A percentile compares a stretch with the other conserved stretches of the same genome.
These are phyloP conservation scores for Sisor rabdophorus DNA, from an alignment of 2,113 vertebrate genomes.

Conservation along the genomic window DNA sequence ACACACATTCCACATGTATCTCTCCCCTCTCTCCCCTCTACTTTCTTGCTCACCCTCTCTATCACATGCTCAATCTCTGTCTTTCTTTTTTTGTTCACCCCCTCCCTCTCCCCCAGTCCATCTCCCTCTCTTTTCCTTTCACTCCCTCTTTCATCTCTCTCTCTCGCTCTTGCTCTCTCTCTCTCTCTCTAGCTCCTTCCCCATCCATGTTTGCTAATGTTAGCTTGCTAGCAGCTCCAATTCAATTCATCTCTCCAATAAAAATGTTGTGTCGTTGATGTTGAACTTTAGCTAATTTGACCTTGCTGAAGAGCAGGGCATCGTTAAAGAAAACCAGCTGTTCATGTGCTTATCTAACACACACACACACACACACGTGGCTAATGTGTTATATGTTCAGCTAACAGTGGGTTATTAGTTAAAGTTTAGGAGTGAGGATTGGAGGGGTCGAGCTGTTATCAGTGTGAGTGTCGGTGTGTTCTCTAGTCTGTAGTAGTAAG, in stretches of 20 bases:
- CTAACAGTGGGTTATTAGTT: not conserved
- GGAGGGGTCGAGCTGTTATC: not conserved
- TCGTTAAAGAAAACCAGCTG: slow-evolving; percentile 1
- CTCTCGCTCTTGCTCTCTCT: not conserved
- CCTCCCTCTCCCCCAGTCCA: not conserved
- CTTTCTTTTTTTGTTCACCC: not conserved
- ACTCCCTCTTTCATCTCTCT: too few species aligned
- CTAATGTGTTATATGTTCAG: not conserved
- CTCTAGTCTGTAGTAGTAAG: too few species aligned
- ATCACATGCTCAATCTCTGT: not conserved
- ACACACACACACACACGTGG: not conserved
- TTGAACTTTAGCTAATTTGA: slow-evolving; percentile 37
- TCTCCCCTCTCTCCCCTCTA: not conserved
- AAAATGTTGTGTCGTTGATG: not conserved
- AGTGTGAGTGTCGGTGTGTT: not conserved
- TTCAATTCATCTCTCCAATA: not conserved
- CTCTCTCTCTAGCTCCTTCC: not conserved
- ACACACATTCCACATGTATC: slow-evolving; percentile 25
- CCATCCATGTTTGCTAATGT: not conserved
- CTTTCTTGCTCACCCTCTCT: not conserved
- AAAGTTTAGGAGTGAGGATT: not conserved
- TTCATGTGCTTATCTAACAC: not conserved
- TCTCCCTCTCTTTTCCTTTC: not conserved
- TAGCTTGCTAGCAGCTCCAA: not conserved
- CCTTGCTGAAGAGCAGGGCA: not conserved